Percentiles rank a stretch among this genome's conserved stretches.
These are phyloP conservation scores for Drosophila melanica DNA, from an alignment of 1,140 invertebrate species.

Conservation along the genomic window DNA sequence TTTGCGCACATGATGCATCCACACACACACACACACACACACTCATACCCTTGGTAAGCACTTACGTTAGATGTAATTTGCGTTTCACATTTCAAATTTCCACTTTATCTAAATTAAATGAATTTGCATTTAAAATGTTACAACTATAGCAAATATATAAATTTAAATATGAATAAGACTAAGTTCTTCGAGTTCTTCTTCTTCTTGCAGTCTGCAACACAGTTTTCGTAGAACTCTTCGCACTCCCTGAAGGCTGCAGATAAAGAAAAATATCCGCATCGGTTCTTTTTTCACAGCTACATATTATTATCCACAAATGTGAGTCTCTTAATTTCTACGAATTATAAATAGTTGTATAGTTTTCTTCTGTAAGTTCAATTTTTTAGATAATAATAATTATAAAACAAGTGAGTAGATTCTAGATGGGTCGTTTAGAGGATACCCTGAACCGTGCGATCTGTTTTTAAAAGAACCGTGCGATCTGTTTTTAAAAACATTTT, in stretches of 20 bases:
- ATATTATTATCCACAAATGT: background rate
- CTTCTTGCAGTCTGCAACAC: background rate
- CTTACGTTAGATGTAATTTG: slow-evolving; percentile 49
- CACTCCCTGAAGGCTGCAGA: background rate
- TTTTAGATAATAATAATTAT: no score
- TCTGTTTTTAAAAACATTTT: no score
- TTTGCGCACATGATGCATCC: slow-evolving; percentile 23
- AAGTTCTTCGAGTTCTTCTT: background rate
- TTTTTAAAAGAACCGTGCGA: no score
- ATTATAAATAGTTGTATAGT: no score
- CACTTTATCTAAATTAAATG: slow-evolving; percentile 60
- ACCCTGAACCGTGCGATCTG: no score
- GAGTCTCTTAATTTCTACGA: background rate
- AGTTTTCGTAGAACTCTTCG: background rate
- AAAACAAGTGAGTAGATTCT: no score
- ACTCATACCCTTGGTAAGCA: slow-evolving; percentile 9
- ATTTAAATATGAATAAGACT: slow-evolving; percentile 42
- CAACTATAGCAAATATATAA: slow-evolving; percentile 22
- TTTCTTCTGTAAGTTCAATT: no score
- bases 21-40: background rate
- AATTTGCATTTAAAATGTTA: slow-evolving; percentile 45
- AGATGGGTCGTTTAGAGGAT: no score
- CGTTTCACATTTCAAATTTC: slow-evolving; percentile 49
- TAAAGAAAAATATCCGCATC: background rate
- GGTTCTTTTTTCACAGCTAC: background rate